Evolutionary conservation across 2,888 invertebrate genomes (phyloP).

Genomic region (Strigamia transsilvanica): DNA sequence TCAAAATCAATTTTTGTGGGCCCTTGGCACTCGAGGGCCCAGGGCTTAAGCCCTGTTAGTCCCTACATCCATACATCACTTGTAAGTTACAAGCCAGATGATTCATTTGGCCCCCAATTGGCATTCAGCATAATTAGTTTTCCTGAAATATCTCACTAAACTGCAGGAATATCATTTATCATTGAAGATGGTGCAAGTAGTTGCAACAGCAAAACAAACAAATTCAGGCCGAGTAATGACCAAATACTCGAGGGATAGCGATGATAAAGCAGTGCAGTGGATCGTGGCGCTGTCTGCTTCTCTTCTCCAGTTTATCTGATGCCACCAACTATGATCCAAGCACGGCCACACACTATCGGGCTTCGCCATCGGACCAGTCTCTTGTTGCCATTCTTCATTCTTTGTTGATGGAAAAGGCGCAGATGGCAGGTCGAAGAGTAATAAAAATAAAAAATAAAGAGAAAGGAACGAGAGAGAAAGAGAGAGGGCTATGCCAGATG

Average conservation of each 20-base stretch:
- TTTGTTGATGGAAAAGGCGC: constrained; percentile 29
- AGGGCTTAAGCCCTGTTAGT: too few relatives aligned
- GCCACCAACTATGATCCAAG: constrained; percentile 16
- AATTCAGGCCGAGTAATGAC: not conserved
- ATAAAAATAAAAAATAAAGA: not conserved
- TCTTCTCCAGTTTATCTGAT: constrained; percentile 11
- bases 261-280: constrained; percentile 26
- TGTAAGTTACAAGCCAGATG: not conserved
- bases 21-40: too few relatives aligned
- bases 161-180: not conserved
- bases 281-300: constrained; percentile 14
- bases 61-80: too few relatives aligned
- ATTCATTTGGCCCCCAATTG: not conserved
- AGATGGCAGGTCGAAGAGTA: not conserved
- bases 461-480: not conserved
- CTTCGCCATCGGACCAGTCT: constrained; percentile 13
- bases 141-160: not conserved
- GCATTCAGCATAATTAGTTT: not conserved
- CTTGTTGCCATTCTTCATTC: constrained; percentile 30
- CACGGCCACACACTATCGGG: constrained; percentile 22
- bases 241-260: not conserved
- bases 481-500: not conserved
- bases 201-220: not conserved
- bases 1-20: too few relatives aligned
- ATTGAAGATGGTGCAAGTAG: too few relatives aligned